Percentiles rank a stretch among this genome's conserved stretches.
These are phyloP conservation scores for Paelopatides confundens DNA, from an alignment of 53 echinoderm and acorn worm species.

Conservation along the genomic window DNA sequence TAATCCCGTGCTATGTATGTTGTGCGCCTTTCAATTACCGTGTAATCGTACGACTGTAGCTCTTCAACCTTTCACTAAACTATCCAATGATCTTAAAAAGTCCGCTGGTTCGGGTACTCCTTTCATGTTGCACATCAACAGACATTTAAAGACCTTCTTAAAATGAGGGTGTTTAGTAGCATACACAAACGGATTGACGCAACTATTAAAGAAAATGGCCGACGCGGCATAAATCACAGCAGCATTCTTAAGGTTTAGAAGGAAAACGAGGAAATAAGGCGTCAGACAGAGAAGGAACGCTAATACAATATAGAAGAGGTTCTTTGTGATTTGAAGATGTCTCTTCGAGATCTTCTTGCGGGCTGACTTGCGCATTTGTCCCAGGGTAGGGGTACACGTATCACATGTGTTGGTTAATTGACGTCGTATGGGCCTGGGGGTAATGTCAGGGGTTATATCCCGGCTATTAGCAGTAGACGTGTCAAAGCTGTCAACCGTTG, in stretches of 20 bases:
- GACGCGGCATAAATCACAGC: slow-evolving; percentile 73
- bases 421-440: slow-evolving; percentile 20
- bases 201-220: slow-evolving; percentile 69
- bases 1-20: too few species aligned
- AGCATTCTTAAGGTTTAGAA: slow-evolving; percentile 50
- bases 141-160: slow-evolving; percentile 71
- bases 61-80: not conserved
- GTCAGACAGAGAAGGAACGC: slow-evolving; percentile 76
- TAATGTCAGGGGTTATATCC: slow-evolving; percentile 10
- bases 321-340: slow-evolving; percentile 75
- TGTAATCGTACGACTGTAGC: too few species aligned
- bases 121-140: slow-evolving; percentile 70
- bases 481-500: not conserved
- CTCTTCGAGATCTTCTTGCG: slow-evolving; percentile 26
- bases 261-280: slow-evolving; percentile 69
- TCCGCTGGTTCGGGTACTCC: slow-evolving; percentile 73
- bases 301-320: slow-evolving; percentile 72
- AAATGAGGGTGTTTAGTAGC: slow-evolving; percentile 82
- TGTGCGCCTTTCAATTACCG: too few species aligned
- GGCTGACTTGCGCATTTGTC: slow-evolving; percentile 34
- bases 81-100: slow-evolving; percentile 43
- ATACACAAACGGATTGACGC: slow-evolving; percentile 79
- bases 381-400: slow-evolving; percentile 28
- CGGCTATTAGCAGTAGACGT: not conserved
- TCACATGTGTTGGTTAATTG: slow-evolving; percentile 26